These are phyloP conservation scores for Ochropleura plecta DNA, from an alignment of 2,888 invertebrate genomes.

Conservation along the genomic window DNA sequence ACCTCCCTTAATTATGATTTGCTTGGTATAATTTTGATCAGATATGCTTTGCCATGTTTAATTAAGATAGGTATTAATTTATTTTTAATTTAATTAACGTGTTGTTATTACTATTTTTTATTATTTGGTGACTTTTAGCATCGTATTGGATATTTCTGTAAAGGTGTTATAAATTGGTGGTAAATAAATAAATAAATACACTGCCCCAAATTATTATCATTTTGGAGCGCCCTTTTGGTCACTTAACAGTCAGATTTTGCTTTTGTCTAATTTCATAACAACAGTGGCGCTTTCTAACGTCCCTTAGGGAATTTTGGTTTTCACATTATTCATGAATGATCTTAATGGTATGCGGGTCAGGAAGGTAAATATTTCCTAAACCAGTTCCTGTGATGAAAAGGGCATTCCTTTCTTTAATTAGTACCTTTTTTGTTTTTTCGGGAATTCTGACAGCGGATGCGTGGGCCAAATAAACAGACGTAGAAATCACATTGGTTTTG, in stretches of 20 bases:
- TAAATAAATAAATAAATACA: too few relatives aligned
- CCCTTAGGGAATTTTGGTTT: slow-evolving; percentile 17
- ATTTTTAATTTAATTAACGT: too few relatives aligned
- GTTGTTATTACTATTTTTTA: too few relatives aligned
- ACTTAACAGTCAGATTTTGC: neutral
- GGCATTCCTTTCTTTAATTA: neutral
- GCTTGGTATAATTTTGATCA: too few relatives aligned
- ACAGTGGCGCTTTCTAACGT: neutral
- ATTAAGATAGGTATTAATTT: too few relatives aligned
- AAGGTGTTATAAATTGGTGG: too few relatives aligned
- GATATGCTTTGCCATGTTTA: too few relatives aligned
- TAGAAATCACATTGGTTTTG: neutral
- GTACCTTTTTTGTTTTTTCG: neutral
- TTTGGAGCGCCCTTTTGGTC: too few relatives aligned
- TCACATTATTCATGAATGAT: slow-evolving; percentile 25
- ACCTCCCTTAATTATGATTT: too few relatives aligned
- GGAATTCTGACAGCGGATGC: neutral
- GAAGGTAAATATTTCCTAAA: neutral
- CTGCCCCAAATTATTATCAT: too few relatives aligned
- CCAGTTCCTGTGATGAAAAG: neutral
- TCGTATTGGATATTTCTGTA: too few relatives aligned
- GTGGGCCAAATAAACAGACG: slow-evolving; percentile 1
- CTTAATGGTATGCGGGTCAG: neutral
- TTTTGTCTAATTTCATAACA: slow-evolving; percentile 9
- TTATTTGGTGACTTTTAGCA: too few relatives aligned